phyloP scores from a whole-genome alignment of 2,113 vertebrate species.

The Kobus ellipsiprymnus region DNA sequence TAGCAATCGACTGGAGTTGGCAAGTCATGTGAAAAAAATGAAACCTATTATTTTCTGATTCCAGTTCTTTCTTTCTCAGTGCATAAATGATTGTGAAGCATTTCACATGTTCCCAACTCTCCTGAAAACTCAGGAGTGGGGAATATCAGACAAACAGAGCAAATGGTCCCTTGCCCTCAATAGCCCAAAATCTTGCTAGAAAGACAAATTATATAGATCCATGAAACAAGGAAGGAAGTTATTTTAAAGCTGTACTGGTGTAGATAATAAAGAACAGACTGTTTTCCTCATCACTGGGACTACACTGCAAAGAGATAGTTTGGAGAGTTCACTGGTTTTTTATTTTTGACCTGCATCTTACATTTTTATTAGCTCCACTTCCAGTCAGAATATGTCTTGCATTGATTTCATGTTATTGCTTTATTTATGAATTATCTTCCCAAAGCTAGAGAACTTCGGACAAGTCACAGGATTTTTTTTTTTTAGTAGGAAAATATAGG shows the following conservation, averaged over 20 bases:
- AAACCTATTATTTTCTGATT: neutral
- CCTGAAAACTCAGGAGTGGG: neutral
- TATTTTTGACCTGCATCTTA: neutral
- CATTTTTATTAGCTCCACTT: neutral
- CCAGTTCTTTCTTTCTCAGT: neutral
- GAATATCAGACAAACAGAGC: neutral
- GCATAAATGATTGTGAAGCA: neutral
- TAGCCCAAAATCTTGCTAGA: neutral
- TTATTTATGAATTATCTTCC: neutral
- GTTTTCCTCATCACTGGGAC: neutral
- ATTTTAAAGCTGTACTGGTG: neutral
- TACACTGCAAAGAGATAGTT: neutral
- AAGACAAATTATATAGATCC: neutral
- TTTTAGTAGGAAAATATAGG: neutral
- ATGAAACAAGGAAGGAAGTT: neutral
- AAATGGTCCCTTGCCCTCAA: neutral
- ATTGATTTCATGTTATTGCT: neutral
- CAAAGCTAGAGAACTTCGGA: neutral
- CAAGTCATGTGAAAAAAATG: neutral
- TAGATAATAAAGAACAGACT: neutral
- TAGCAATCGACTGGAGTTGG: neutral
- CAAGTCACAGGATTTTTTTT: neutral
- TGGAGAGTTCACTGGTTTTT: neutral
- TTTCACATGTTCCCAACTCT: neutral
- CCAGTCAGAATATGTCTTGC: neutral